Conservation (phyloP, 2,888 invertebrate species). For the Carcina quercana region DNA sequence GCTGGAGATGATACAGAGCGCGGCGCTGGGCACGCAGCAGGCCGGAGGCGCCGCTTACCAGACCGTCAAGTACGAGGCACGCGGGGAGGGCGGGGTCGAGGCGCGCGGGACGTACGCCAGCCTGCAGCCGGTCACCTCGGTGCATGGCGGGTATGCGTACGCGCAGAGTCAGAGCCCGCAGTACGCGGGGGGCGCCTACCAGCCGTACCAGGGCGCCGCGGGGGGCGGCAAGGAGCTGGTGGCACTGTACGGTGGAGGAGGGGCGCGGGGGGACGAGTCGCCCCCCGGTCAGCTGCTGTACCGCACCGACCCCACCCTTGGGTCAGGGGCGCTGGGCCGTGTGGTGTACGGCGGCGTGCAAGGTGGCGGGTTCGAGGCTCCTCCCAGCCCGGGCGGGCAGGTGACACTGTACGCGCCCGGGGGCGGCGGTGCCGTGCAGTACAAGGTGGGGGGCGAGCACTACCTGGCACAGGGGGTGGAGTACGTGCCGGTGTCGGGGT, state of each 20-base stretch:
- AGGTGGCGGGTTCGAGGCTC: slow-evolving; percentile 66
- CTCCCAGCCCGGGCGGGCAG: slow-evolving; percentile 71
- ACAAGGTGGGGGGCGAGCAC: slow-evolving; percentile 60
- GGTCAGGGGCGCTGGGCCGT: slow-evolving; percentile 75
- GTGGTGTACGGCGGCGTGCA: slow-evolving; percentile 62
- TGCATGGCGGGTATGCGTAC: slow-evolving; percentile 32
- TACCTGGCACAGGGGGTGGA: slow-evolving; percentile 50
- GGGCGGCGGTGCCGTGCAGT: slow-evolving; percentile 70
- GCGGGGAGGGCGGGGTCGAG: slow-evolving; percentile 42
- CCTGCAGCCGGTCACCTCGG: slow-evolving; percentile 76
- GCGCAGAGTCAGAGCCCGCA: slow-evolving; percentile 33
- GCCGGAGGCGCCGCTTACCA: slow-evolving; percentile 56
- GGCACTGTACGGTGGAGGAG: slow-evolving; percentile 33
- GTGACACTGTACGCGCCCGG: slow-evolving; percentile 74
- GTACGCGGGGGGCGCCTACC: slow-evolving; percentile 48
- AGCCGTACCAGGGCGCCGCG: slow-evolving; percentile 18
- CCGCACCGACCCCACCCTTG: slow-evolving; percentile 79
- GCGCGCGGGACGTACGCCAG: slow-evolving; percentile 75
- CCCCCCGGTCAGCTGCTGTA: slow-evolving; percentile 75
- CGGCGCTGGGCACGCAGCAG: slow-evolving; percentile 54
- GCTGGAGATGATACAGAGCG: slow-evolving; percentile 24
- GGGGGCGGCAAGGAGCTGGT: slow-evolving; percentile 27
- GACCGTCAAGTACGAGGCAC: slow-evolving; percentile 63
- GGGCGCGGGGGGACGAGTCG: slow-evolving; percentile 58
- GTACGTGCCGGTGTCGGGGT: slow-evolving; percentile 63